Base-by-base conservation (phyloP, 2,888 invertebrate species). In the Drosophila neotestacea region DNA sequence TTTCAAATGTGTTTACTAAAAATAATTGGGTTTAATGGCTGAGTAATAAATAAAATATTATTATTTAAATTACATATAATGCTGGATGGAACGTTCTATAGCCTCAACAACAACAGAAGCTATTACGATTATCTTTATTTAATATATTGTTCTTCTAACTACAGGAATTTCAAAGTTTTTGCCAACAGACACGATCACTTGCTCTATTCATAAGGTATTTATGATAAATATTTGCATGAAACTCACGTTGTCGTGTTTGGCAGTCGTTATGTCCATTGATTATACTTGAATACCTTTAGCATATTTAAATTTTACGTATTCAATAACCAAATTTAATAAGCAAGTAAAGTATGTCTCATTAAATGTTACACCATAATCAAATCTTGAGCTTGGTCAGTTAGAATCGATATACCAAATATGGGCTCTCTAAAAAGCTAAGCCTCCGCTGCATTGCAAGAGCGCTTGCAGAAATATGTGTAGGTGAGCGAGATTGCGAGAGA, bases 221-320 rank as follows among this genome's bases (percentile, higher is more conserved):
- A 30, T 16, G 73, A 77, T 73, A 55, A 61, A 30, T 27, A 59
- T 48, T 62, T 39, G 27, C 50, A 51, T 55, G 10, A 70, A 85
- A 48, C 70, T 58, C 83, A 83, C 83, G 83, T 87, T 73, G 62
- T 51, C 39, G 48, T 71, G 88, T 87, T 68, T 39, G n/a, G 13
- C 34, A 4, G 13, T 39, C n/a, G 5, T 36, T 62, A 36, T 56
- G 32, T 22, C 34, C 56, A 47, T 36, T 27, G 36, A 27, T 16
- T 39, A 48, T 42, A 39, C 5, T 44, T 72, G 28, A 34, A 52
- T 27, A 39, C 32, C 22, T 36, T 44, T 39, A 30, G 41, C 56
- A 44, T 34, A 60, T 30, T 7, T 10, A 7, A 36, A 50, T 38
- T 34, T 10, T 2, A 13, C 22, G 22, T 16, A 56, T 27, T 7